These are phyloP conservation scores for Chrysotoxum bicinctum DNA, from an alignment of 2,888 invertebrate genomes.

Conservation along the genomic window DNA sequence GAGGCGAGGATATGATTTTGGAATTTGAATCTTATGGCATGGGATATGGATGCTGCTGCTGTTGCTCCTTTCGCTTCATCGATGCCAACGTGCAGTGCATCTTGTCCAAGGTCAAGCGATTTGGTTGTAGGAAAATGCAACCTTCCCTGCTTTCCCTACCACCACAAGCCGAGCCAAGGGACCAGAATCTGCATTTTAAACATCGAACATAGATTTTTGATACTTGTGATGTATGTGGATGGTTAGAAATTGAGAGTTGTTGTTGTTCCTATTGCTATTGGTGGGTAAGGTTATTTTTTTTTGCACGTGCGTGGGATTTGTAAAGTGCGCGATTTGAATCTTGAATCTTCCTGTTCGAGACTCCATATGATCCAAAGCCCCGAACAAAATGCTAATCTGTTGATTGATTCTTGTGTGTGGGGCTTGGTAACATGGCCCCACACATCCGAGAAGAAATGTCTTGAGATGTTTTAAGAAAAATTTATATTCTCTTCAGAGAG, in stretches of 20 bases:
- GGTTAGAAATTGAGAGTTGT: slow-evolving; percentile 69
- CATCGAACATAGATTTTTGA: slow-evolving; percentile 47
- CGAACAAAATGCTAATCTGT: slow-evolving; percentile 65
- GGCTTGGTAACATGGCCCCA: slow-evolving; percentile 44
- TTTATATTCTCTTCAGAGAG: slow-evolving; percentile 21
- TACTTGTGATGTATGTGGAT: slow-evolving; percentile 62
- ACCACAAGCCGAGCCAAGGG: background rate
- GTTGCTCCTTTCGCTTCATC: background rate
- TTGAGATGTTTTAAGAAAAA: slow-evolving; percentile 37
- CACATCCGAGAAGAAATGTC: slow-evolving; percentile 17
- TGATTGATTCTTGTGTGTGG: slow-evolving; percentile 69
- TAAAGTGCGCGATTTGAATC: slow-evolving; percentile 59
- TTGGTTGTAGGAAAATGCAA: slow-evolving; percentile 45
- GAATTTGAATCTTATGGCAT: slow-evolving; percentile 51
- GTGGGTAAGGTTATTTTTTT: slow-evolving; percentile 1
- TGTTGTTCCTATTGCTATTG: background rate
- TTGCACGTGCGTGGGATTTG: slow-evolving; percentile 70
- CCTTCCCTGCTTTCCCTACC: background rate
- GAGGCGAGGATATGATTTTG: slow-evolving; percentile 60
- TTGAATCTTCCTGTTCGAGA: slow-evolving; percentile 41
- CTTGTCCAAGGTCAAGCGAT: slow-evolving; percentile 69
- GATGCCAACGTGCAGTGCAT: slow-evolving; percentile 47
- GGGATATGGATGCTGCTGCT: background rate
- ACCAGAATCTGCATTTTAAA: slow-evolving; percentile 22
- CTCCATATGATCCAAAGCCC: background rate